Evolutionary conservation across 2,113 vertebrate genomes (phyloP), one percentile per base, ranked within the genome.

Genomic region (Rhadina sibilatrix): DNA sequence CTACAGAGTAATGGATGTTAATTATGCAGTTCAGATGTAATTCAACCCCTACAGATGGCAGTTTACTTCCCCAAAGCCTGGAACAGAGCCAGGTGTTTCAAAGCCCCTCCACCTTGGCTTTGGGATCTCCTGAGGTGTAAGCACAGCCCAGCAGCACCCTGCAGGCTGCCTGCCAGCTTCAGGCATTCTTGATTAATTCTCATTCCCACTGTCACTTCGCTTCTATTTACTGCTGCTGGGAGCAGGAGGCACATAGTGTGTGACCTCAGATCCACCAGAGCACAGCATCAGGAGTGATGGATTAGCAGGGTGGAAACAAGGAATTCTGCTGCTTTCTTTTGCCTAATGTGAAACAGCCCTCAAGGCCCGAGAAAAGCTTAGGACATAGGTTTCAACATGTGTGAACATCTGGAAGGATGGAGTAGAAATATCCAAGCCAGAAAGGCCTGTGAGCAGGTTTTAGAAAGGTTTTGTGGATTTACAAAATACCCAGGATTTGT

Each of bases 81-180:
- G 89, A 75, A 24, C 25, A 66, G 40, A 53, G 59, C 47, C 80
- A 81, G 27, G 23, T 15, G 46, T 33, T 70, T 15, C 68, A 76
- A 15, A 88, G 66, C 57, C 49, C 6, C 57, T 21, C 17, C 47
- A 79, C 74, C 87, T 78, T 53, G 77, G 84, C 47, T 80, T 30
- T 76, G 71, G 87, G 63, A 69, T 23, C 6, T 30, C 64, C 71
- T 8, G 27, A 66, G 65, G 60, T 75, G 31, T 59, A 63, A 72
- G 42, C 22, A 9, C 37, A 80, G 28, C 75, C 75, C 59, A 59
- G 27, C 11, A 57, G 74, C 64, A 14, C 47, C 28, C 66, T 77
- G 57, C 57, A 84, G 77, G 74, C 83, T 28, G 65, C 70, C 30
- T 47, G 74, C 75, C 90, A 93, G 79, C 72, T 70, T 63, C 93